Percentiles rank a stretch among this genome's conserved stretches.
Evolutionary conservation across 2,888 invertebrate species (phyloP).

Genomic region (Clostera curtula): DNA sequence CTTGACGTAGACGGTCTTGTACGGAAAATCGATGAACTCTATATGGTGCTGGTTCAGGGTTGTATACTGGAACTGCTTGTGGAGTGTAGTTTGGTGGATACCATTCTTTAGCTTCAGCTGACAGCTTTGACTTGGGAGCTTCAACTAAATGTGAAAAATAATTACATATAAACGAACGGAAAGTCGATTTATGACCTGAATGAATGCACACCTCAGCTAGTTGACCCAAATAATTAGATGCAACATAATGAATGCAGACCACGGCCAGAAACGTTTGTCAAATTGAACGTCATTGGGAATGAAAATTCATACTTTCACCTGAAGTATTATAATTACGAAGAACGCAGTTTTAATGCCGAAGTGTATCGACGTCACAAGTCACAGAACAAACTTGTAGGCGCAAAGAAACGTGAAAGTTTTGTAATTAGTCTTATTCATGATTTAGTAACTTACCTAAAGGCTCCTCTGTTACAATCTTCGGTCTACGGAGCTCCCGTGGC

Average conservation of each 20-base stretch:
- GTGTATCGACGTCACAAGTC: constrained; percentile 43
- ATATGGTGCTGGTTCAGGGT: constrained; percentile 44
- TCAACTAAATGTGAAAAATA: constrained; percentile 38
- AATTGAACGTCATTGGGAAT: constrained; percentile 60
- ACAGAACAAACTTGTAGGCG: no score
- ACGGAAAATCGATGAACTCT: constrained; percentile 57
- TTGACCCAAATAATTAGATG: constrained; percentile 3
- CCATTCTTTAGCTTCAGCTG: constrained; percentile 77
- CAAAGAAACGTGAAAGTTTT: constrained; percentile 41
- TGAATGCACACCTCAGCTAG: not conserved
- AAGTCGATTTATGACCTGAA: no score
- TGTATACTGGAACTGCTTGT: constrained; percentile 41
- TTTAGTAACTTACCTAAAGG: constrained; percentile 41
- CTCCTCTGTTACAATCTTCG: constrained; percentile 49
- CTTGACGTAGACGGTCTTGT: constrained; percentile 64
- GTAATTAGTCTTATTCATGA: constrained; percentile 14
- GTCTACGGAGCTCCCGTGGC: constrained; percentile 64
- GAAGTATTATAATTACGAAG: constrained; percentile 46
- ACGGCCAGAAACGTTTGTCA: constrained; percentile 43
- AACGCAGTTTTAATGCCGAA: constrained; percentile 40
- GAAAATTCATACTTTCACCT: constrained; percentile 69
- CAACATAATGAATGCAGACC: constrained; percentile 24
- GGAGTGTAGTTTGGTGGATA: constrained; percentile 70
- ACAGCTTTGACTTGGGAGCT: constrained; percentile 61
- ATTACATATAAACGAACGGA: constrained; percentile 4